These are phyloP conservation scores for Cyanoliseus patagonus DNA, from an alignment of 2,113 vertebrate species.

Conservation along the genomic window DNA sequence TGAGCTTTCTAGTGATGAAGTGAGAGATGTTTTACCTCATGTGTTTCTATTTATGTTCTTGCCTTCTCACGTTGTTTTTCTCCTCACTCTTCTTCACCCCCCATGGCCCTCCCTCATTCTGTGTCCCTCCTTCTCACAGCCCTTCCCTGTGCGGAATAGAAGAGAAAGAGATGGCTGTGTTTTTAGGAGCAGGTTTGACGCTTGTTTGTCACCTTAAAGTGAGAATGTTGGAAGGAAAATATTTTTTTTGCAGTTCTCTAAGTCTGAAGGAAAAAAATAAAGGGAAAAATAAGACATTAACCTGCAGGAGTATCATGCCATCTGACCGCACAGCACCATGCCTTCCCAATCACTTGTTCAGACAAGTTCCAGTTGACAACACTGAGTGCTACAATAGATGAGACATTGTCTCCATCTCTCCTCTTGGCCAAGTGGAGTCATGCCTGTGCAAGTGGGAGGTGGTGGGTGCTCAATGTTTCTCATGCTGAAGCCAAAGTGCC, in stretches of 20 bases:
- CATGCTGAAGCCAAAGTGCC: background rate
- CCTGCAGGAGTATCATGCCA: background rate
- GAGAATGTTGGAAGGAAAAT: background rate
- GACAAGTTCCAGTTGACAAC: background rate
- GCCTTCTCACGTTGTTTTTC: background rate
- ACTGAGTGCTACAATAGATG: accelerated
- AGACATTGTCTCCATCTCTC: background rate
- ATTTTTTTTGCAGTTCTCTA: background rate
- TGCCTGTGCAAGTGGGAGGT: background rate
- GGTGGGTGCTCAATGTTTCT: accelerated
- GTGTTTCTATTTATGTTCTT: slow-evolving; percentile 13
- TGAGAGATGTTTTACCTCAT: background rate
- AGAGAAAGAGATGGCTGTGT: background rate
- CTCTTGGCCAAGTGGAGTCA: background rate
- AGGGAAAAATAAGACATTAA: background rate
- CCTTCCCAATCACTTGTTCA: background rate
- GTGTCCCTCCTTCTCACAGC: background rate
- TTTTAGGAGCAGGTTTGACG: background rate
- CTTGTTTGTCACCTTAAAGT: background rate
- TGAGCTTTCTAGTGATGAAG: background rate
- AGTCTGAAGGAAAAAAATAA: background rate
- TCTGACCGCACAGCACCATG: background rate
- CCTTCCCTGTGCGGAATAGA: background rate
- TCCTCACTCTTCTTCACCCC: background rate
- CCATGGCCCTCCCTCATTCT: accelerated